Evolutionary conservation across 2,113 vertebrate species (phyloP), one percentile per base, ranked within the genome.

Genomic region (Zosterops lateralis): DNA sequence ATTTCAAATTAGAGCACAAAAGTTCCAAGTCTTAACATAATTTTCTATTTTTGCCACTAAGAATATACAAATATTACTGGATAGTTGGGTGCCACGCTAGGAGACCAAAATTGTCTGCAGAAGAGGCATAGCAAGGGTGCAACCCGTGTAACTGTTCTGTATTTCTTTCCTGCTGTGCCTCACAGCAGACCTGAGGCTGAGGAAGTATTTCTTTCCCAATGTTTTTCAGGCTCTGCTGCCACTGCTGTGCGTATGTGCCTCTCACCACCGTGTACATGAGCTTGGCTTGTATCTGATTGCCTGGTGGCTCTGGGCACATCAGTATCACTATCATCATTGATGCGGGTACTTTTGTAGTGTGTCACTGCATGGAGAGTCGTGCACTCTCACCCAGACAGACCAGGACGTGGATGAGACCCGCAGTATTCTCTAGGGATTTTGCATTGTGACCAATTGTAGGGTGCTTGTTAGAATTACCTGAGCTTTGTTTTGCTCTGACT

Each of bases 321-420:
- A 22, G 32, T n/a, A 29, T 79, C 28, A 7, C 34, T 31, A 66
- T 48, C 14, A 1, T 3, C 57, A 24, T 14, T 48, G 34, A 20
- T 61, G 18, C 38, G 48, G 26, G 24, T 58, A 28, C 7, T 3
- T 80, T 80, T 71, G 16, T 7, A 47, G 51, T 4, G 1, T 9
- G 3, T 31, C 45, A 15, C 26, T 38, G 5, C 10, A 3, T 4
- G 6, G 32, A 86, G 40, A 45, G 7, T 21, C 25, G 9, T 15
- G n/a, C 26, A 2, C 45, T 25, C 22, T 65, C 40, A 15, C 42
- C 10, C 14, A 64, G 44, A 51, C 9, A 18, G 28, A 40, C 16
- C 2, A 29, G 32, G 58, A 31, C 4, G 1, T 6, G 32, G 29
- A 25, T 38, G 58, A 73, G 32, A 70, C 9, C 28, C 0, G 0